These are phyloP conservation scores for Antheraea assamensis DNA, from an alignment of 2,888 invertebrate genomes.

Conservation along the genomic window DNA sequence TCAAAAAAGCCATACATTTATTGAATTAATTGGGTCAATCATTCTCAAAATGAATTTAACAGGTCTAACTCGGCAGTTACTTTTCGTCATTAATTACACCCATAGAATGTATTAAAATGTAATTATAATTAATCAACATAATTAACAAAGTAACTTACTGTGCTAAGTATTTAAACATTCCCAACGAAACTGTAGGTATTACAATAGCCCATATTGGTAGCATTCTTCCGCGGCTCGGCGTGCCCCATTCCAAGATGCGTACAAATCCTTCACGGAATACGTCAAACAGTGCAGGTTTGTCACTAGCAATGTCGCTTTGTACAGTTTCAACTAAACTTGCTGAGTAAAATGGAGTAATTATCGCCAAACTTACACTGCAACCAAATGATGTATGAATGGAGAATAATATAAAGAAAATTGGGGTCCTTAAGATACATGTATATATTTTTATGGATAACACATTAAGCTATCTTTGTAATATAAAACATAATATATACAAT, in stretches of 20 bases:
- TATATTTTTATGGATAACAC: too few species aligned
- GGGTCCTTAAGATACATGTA: too few species aligned
- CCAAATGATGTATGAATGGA: neutral
- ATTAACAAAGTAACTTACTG: conserved; percentile 70
- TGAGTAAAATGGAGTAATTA: conserved; percentile 96
- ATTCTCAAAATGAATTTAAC: neutral
- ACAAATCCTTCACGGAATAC: conserved; percentile 95
- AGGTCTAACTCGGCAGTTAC: neutral
- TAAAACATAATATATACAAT: too few species aligned
- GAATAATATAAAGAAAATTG: neutral
- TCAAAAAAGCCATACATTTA: neutral
- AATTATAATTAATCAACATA: too few species aligned
- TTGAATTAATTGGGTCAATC: neutral
- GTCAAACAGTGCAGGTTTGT: conserved; percentile 96
- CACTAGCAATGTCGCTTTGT: conserved; percentile 98
- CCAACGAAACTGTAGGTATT: conserved; percentile 92
- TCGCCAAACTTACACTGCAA: conserved; percentile 88
- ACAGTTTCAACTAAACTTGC: conserved; percentile 98
- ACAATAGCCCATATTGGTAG: conserved; percentile 96
- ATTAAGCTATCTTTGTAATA: too few species aligned
- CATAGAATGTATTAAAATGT: neutral
- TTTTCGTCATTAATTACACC: neutral
- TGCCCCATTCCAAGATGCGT: conserved; percentile 91
- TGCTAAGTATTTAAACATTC: conserved; percentile 93
- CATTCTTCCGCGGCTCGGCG: conserved; percentile 92